Percentiles rank a stretch among this genome's conserved stretches.
phyloP scores from a whole-genome alignment of 2,797 vertebrate genomes.

The Ispidina lecontei region DNA sequence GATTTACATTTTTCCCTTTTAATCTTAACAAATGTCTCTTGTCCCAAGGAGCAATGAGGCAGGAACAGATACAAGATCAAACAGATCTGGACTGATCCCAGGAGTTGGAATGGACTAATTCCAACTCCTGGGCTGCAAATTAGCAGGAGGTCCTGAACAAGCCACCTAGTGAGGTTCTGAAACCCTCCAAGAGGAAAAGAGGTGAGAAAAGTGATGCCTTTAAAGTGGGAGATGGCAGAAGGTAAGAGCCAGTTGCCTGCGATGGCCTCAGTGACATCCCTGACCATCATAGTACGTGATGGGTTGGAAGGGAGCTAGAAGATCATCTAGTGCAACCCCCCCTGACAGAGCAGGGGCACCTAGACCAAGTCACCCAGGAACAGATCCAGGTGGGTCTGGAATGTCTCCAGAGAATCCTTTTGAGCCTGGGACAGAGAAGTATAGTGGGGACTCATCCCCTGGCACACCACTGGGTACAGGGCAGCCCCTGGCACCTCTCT shows the following conservation, averaged over 20 bases:
- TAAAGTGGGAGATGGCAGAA: not conserved
- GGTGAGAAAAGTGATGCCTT: not conserved
- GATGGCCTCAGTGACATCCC: not conserved
- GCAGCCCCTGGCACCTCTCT: not conserved
- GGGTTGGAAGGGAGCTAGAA: too few relatives aligned
- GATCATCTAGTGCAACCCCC: too few relatives aligned
- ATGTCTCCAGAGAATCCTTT: not conserved
- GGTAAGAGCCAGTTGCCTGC: not conserved
- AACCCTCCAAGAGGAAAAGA: not conserved
- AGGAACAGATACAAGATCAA: not conserved
- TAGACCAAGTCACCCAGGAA: too few relatives aligned
- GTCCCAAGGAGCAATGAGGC: not conserved
- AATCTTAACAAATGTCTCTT: not conserved
- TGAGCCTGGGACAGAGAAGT: not conserved
- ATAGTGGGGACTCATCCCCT: too few relatives aligned
- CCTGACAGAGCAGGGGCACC: too few relatives aligned
- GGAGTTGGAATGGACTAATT: too few relatives aligned
- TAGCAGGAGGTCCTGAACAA: not conserved
- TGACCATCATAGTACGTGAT: too few relatives aligned
- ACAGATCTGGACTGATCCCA: not conserved
- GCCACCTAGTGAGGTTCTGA: not conserved
- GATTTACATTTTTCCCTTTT: not conserved
- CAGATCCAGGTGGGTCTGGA: too few relatives aligned
- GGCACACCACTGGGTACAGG: not conserved
- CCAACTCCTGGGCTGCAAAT: not conserved